A percentile compares a stretch with the other conserved stretches of the same genome.
Evolutionary conservation across 2,797 vertebrate species (phyloP).

Genomic region (Gallinago nigripennis): DNA sequence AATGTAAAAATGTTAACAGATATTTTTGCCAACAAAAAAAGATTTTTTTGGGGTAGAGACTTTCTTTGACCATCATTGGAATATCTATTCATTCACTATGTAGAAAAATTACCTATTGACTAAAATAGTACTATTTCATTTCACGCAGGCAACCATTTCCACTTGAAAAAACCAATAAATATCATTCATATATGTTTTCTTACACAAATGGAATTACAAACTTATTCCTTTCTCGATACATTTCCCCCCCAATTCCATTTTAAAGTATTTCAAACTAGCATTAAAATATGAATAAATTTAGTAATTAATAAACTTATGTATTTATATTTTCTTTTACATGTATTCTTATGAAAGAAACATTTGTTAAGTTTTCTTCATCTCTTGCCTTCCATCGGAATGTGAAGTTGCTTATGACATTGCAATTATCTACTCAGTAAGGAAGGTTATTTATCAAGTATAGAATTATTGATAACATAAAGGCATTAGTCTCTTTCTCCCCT

Average conservation of each 20-base stretch:
- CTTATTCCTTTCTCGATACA: background rate
- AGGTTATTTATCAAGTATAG: background rate
- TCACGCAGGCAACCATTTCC: background rate
- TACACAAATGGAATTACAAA: background rate
- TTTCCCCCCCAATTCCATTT: background rate
- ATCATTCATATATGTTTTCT: background rate
- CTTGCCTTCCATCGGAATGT: background rate
- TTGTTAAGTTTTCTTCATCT: conserved; percentile 23
- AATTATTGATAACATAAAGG: background rate
- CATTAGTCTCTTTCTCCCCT: background rate
- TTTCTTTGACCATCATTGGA: background rate
- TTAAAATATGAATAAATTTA: background rate
- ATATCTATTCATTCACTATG: background rate
- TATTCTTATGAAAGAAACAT: background rate
- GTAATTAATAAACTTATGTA: background rate
- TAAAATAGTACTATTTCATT: background rate
- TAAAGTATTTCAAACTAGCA: background rate
- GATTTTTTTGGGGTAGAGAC: background rate
- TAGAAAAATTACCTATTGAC: background rate
- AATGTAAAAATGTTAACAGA: background rate
- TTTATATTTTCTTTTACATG: background rate
- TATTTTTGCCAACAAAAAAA: background rate
- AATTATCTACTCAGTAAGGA: background rate
- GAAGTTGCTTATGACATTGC: background rate
- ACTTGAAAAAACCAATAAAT: background rate